These are phyloP conservation scores for Mobula hypostoma DNA, from an alignment of 2,113 vertebrate species.

Conservation along the genomic window DNA sequence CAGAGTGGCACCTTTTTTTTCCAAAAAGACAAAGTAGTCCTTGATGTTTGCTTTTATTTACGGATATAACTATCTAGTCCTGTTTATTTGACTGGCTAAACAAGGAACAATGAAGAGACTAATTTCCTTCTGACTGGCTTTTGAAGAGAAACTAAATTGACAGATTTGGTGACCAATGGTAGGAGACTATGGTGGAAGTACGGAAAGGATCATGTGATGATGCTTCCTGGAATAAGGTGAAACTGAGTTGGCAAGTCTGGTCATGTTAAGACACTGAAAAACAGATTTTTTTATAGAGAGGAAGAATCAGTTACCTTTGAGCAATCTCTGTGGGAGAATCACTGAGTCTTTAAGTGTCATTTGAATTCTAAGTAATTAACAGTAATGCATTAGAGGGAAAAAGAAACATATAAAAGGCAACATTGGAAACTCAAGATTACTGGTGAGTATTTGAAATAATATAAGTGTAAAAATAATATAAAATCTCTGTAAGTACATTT, in stretches of 20 bases:
- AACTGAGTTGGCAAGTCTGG: neutral
- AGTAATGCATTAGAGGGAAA: neutral
- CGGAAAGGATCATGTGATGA: neutral
- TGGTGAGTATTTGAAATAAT: conserved; percentile 1
- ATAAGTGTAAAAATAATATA: conserved; percentile 8
- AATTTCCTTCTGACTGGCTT: neutral
- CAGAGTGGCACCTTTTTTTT: neutral
- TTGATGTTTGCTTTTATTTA: neutral
- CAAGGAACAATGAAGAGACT: neutral
- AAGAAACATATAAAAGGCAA: neutral
- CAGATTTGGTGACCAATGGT: neutral
- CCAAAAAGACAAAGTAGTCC: neutral
- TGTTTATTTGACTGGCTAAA: neutral
- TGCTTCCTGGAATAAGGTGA: neutral
- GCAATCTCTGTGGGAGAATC: neutral
- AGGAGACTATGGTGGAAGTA: neutral
- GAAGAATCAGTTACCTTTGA: neutral
- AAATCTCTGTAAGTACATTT: conserved; percentile 30
- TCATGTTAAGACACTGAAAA: neutral
- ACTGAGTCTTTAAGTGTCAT: neutral
- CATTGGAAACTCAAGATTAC: neutral
- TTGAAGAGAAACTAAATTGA: neutral
- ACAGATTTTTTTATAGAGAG: neutral
- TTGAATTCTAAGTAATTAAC: neutral
- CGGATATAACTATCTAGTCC: neutral